Percentiles rank a stretch among this genome's conserved stretches.
phyloP scores from a whole-genome alignment of 2,888 invertebrate genomes.

The Mythimna vitellina region DNA sequence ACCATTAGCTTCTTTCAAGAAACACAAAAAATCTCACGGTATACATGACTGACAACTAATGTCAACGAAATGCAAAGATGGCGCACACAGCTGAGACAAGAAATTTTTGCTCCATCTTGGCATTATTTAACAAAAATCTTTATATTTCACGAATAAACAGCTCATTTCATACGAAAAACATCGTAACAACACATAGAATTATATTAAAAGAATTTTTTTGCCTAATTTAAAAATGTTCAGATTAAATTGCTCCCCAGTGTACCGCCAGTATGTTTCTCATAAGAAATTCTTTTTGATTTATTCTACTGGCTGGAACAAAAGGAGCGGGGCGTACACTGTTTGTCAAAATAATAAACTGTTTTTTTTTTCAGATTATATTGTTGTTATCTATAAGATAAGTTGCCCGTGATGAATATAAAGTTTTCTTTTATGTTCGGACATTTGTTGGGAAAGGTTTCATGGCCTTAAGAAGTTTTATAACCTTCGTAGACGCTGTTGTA shows the following conservation, averaged over 20 bases:
- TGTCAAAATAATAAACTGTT: slow-evolving; percentile 54
- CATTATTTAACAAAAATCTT: slow-evolving; percentile 6
- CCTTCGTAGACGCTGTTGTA: neutral
- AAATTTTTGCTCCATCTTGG: neutral
- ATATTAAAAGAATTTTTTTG: slow-evolving; percentile 26
- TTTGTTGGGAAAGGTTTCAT: slow-evolving; percentile 3
- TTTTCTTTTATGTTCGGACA: neutral
- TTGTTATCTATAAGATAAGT: slow-evolving; percentile 19
- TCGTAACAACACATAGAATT: slow-evolving; percentile 11
- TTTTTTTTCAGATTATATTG: slow-evolving; percentile 31
- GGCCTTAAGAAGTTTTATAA: neutral
- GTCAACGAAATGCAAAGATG: slow-evolving; percentile 1
- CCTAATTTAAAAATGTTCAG: slow-evolving; percentile 45
- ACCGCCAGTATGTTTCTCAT: slow-evolving; percentile 59
- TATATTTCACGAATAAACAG: neutral
- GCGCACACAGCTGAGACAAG: neutral
- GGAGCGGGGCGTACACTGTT: slow-evolving; percentile 42
- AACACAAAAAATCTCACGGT: neutral
- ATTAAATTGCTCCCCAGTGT: slow-evolving; percentile 48
- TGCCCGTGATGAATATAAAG: slow-evolving; percentile 9
- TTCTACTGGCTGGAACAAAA: slow-evolving; percentile 54
- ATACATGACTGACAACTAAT: neutral
- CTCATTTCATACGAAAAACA: slow-evolving; percentile 1
- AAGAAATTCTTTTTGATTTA: slow-evolving; percentile 69
- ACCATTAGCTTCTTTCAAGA: neutral